Evolutionary conservation across 2,888 invertebrate species (phyloP).

Genomic region (Rosalia funebris): DNA sequence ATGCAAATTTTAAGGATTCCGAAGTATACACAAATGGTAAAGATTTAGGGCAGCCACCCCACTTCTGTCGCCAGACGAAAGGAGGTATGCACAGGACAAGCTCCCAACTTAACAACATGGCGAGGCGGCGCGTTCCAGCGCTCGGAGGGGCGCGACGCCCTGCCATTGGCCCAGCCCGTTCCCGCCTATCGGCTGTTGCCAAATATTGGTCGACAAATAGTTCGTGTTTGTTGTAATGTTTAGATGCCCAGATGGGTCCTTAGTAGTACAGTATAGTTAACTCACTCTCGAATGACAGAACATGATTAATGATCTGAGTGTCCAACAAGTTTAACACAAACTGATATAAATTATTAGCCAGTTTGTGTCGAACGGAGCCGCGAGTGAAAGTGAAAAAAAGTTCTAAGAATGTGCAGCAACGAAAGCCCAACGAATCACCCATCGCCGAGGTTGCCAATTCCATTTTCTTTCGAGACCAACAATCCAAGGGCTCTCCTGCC

Average conservation of each 20-base stretch:
- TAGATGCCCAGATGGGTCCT: constrained; percentile 63
- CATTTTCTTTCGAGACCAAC: constrained; percentile 59
- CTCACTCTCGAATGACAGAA: constrained; percentile 56
- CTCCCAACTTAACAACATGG: constrained; percentile 62
- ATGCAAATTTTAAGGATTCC: constrained; percentile 54
- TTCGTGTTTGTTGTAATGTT: constrained; percentile 65
- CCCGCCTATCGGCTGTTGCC: constrained; percentile 63
- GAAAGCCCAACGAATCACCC: constrained; percentile 59
- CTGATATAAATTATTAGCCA: constrained; percentile 50
- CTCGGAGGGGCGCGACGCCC: constrained; percentile 56
- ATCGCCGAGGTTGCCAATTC: constrained; percentile 58
- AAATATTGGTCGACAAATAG: constrained; percentile 67
- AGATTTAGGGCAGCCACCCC: constrained; percentile 54
- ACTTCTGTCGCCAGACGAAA: constrained; percentile 48
- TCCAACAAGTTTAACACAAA: constrained; percentile 45
- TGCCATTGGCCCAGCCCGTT: constrained; percentile 57
- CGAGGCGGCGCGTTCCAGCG: constrained; percentile 61
- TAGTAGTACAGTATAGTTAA: constrained; percentile 61
- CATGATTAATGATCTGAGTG: constrained; percentile 54
- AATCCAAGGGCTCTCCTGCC: constrained; percentile 65
- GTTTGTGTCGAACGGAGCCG: constrained; percentile 46
- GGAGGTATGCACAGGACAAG: constrained; percentile 49
- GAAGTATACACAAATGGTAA: constrained; percentile 51
- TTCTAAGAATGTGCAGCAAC: constrained; percentile 62
- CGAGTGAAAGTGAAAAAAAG: constrained; percentile 28